Evolutionary conservation across 2,888 invertebrate species (phyloP).

Genomic region (Eristalis pertinax): DNA sequence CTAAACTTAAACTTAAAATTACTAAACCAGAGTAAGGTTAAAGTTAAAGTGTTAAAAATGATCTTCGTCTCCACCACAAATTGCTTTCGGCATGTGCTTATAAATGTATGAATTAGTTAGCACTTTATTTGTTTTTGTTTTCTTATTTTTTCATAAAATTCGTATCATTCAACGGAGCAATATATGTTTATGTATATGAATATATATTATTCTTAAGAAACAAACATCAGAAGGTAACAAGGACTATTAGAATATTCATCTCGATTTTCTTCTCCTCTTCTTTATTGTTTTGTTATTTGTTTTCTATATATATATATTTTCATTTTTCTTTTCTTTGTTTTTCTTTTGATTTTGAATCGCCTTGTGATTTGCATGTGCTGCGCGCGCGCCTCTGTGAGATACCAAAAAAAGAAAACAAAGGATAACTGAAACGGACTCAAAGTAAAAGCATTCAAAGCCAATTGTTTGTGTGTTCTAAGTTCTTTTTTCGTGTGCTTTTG

Average conservation of each 20-base stretch:
- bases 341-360: neutral
- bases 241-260: slow-evolving; percentile 22
- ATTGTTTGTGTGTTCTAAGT: slow-evolving; percentile 20
- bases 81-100: slow-evolving; percentile 10
- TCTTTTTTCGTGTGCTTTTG: slow-evolving; percentile 7
- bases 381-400: neutral
- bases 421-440: neutral
- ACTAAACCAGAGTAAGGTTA: neutral
- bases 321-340: neutral
- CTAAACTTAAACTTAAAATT: slow-evolving; percentile 38
- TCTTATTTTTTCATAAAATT: slow-evolving; percentile 4
- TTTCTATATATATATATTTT: neutral
- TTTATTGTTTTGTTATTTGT: neutral
- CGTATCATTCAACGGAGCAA: slow-evolving; percentile 41
- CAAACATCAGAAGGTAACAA: slow-evolving; percentile 50
- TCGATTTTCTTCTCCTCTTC: slow-evolving; percentile 28
- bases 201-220: slow-evolving; percentile 34
- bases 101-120: slow-evolving; percentile 27
- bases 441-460: slow-evolving; percentile 47
- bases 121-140: slow-evolving; percentile 6
- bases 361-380: slow-evolving; percentile 44
- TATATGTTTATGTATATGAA: slow-evolving; percentile 46
- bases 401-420: slow-evolving; percentile 11
- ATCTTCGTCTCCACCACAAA: slow-evolving; percentile 18
- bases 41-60: neutral